Percentiles rank a stretch among this genome's conserved stretches.
phyloP scores from a whole-genome alignment of 2,888 invertebrate species.

The Watsonalla cultraria region DNA sequence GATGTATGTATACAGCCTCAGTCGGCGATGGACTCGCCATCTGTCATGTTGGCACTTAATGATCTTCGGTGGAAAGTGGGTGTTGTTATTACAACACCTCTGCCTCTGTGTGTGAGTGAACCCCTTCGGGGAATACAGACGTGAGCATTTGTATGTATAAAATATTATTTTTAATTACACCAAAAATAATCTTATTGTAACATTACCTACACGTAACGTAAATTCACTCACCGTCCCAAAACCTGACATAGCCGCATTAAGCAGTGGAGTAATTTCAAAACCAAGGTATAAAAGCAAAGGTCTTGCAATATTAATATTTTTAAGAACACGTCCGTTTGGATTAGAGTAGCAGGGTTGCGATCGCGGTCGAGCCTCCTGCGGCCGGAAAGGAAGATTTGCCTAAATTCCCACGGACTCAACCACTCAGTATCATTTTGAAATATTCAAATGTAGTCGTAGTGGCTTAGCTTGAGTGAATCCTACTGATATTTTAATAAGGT shows the following conservation, averaged over 20 bases:
- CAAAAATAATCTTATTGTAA: neutral
- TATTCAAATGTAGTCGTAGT: constrained; percentile 35
- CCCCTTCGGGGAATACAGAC: no score
- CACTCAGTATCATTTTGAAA: constrained; percentile 44
- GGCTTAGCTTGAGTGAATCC: constrained; percentile 9
- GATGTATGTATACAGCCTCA: no score
- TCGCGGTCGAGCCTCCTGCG: constrained; percentile 36
- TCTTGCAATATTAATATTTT: constrained; percentile 36
- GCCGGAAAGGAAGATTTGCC: constrained; percentile 64
- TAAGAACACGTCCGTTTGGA: constrained; percentile 40
- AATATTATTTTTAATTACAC: no score
- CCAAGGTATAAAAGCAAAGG: constrained; percentile 19
- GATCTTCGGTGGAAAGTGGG: no score
- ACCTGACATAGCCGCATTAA: constrained; percentile 14
- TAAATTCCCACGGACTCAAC: constrained; percentile 44
- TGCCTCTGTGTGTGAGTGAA: no score
- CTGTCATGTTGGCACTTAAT: no score
- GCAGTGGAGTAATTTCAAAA: constrained; percentile 23
- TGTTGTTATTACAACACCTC: no score
- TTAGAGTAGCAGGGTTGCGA: constrained; percentile 35
- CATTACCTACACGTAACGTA: neutral
- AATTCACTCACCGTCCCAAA: neutral
- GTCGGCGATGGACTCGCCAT: no score
- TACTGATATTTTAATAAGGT: neutral
- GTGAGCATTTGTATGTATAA: no score